Conservation (phyloP, 1,140 invertebrate species). For the Dermatophagoides farinae region DNA sequence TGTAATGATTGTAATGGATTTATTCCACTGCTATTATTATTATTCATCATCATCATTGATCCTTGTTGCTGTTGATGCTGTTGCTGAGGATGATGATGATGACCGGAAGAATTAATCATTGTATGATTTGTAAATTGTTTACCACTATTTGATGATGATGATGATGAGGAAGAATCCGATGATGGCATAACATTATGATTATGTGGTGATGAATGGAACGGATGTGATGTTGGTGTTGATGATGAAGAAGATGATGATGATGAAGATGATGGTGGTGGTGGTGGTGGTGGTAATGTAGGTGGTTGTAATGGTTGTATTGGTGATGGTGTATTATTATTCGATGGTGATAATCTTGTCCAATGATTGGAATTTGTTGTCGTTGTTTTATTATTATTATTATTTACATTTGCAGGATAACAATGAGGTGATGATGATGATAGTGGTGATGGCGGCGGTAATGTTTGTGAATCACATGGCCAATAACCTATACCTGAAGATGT, state of each 20-base stretch:
- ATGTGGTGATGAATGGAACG: background rate
- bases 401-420: no score
- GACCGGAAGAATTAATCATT: no score
- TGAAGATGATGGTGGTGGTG: background rate
- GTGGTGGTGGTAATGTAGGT: background rate
- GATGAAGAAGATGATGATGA: background rate
- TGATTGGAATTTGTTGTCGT: no score
- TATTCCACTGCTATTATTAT: background rate
- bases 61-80: background rate
- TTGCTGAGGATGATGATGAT: background rate
- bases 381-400: no score
- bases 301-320: background rate
- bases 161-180: background rate
- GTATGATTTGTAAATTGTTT: no score
- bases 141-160: background rate
- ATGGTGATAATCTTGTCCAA: no score
- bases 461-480: no score
- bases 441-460: no score
- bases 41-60: background rate
- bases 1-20: conserved; percentile 23
- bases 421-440: background rate
- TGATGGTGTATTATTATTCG: background rate
- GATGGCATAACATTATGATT: background rate
- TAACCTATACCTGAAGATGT: no score
- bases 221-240: background rate